Evolutionary conservation across 1,140 invertebrate genomes (phyloP), one percentile per base, ranked within the genome.

Genomic region (Portunus trituberculatus): DNA sequence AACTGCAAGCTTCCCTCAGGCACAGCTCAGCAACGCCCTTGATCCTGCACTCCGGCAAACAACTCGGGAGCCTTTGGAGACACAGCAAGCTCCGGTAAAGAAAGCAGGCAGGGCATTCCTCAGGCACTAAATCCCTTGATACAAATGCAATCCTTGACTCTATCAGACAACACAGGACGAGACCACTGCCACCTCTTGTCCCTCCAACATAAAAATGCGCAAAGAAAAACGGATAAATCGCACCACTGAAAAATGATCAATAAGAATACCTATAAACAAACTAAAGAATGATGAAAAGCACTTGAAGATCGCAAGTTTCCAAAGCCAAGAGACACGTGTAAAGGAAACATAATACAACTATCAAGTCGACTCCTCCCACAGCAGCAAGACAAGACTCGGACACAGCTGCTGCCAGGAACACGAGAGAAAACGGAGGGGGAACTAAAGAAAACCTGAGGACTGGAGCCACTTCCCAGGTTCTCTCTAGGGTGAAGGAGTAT

Each of bases 401-500:
- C 67, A 76, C 67, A n/a, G 0, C 12, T 25, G 20, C 67, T 20
- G 67, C 20, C 67, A 16, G 6, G 20, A 25, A n/a, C 67, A 76
- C 67, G 12, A 76, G 6, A 76, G 25, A 76, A 76, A 76, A 76
- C 67, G 67, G 67, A n/a, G n/a, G 20, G 4, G 6, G 52, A 76
- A 76, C 12, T 76, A 76, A 76, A 76, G 67, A 76, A n/a, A 76
- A 76, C 67, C 1, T 8, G 67, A 76, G 67, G 25, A 76, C 12
- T 8, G 67, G 67, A 76, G 67, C 67, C 67, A 76, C 20, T 76
- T 76, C 67, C n/a, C 20, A 1, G 67, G 67, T 76, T 25, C 67
- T 76, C 67, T 76, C 67, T n/a, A n/a, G 67, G 67, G 67, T 76
- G 67, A 76, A 76, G 25, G 67, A 76, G 67, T 76, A 76, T 76